phyloP scores from a whole-genome alignment of 2,888 invertebrate genomes.

The Lycophotia porphyrea region DNA sequence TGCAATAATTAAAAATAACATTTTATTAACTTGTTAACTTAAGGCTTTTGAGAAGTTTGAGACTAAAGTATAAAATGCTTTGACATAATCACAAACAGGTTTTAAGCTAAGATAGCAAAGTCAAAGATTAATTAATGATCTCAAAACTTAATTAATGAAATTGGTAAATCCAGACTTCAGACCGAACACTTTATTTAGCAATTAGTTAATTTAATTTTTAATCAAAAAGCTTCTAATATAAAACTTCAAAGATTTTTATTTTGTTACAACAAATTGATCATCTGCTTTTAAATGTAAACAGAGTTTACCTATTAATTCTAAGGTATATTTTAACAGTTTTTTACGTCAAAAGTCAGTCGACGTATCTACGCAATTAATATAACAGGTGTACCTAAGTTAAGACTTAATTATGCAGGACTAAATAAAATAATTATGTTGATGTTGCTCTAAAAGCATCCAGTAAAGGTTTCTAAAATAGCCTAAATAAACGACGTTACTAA shows the following conservation, averaged over 20 bases:
- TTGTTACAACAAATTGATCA: not conserved
- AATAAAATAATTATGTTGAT: not conserved
- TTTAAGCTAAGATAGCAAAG: conserved; percentile 10
- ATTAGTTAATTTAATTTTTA: conserved; percentile 39
- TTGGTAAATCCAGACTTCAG: conserved; percentile 31
- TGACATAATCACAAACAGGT: conserved; percentile 21
- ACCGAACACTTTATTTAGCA: conserved; percentile 24
- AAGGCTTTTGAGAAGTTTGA: not conserved
- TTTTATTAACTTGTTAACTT: not conserved
- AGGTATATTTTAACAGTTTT: not conserved
- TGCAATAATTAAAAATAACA: not conserved
- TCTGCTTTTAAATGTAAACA: conserved; percentile 11
- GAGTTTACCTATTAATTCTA: not conserved
- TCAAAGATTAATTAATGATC: conserved; percentile 33
- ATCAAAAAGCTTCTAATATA: conserved; percentile 31
- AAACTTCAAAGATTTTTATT: conserved; percentile 20
- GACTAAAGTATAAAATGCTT: conserved; percentile 11
- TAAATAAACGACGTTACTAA: not conserved
- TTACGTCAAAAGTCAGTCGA: not conserved
- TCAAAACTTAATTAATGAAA: conserved; percentile 24
- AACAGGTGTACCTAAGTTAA: not conserved
- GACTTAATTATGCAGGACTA: not conserved
- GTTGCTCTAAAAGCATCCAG: not conserved
- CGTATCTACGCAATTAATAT: not conserved
- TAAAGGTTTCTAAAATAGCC: not conserved